These are phyloP conservation scores for Sylvicola cinctus DNA, from an alignment of 2,888 invertebrate genomes.

Conservation along the genomic window DNA sequence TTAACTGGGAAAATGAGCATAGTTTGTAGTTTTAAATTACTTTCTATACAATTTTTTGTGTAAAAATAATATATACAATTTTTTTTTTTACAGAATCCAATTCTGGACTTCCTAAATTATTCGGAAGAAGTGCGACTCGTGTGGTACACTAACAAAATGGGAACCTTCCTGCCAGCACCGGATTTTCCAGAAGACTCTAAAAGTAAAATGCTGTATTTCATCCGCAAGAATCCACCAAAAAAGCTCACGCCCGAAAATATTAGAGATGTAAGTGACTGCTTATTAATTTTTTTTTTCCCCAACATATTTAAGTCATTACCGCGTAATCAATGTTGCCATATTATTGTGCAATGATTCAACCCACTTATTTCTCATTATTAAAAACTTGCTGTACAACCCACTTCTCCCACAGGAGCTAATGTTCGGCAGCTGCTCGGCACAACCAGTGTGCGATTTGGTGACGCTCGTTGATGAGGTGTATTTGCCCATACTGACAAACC, in stretches of 20 bases:
- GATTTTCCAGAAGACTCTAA: conserved; percentile 21
- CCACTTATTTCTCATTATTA: too few relatives aligned
- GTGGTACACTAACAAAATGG: conserved; percentile 23
- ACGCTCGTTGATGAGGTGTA: conserved; percentile 51
- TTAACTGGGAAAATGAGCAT: too few relatives aligned
- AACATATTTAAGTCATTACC: conserved; percentile 26
- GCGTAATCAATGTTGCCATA: not conserved
- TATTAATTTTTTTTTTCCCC: conserved; percentile 31
- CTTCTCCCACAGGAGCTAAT: conserved; percentile 28
- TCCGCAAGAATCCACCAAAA: conserved; percentile 24
- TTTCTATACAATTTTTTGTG: too few relatives aligned
- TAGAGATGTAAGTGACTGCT: conserved; percentile 16
- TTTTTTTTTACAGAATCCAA: not conserved
- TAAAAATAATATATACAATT: too few relatives aligned
- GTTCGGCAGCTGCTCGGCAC: conserved; percentile 51
- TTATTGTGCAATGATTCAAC: not conserved
- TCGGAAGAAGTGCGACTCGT: conserved; percentile 21
- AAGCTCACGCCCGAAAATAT: conserved; percentile 24
- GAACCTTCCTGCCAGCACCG: conserved; percentile 27
- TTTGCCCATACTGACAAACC: conserved; percentile 48
- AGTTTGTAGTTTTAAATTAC: too few relatives aligned
- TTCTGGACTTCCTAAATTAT: conserved; percentile 22
- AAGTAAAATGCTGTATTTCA: conserved; percentile 31
- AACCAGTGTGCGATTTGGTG: conserved; percentile 46
- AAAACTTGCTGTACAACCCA: too few relatives aligned